A percentile compares a stretch with the other conserved stretches of the same genome.
phyloP scores from a whole-genome alignment of 2,888 invertebrate genomes.

The Gasteruption jaculator region DNA sequence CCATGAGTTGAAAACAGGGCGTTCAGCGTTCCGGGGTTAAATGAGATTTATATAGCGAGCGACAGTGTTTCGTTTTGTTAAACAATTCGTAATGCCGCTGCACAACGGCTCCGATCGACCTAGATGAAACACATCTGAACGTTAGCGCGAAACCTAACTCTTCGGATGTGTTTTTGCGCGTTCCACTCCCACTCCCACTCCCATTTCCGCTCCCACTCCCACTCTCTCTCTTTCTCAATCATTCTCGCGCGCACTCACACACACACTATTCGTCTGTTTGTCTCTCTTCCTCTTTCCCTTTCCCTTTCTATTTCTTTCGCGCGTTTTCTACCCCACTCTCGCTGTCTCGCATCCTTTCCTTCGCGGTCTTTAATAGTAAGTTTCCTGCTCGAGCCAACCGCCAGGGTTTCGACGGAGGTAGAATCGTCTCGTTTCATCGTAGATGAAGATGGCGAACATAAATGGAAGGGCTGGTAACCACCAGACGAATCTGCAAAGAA shows the following conservation, averaged over 20 bases:
- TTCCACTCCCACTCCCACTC: too few relatives aligned
- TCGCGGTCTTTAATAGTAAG: conserved; percentile 78
- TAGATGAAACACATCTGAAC: too few relatives aligned
- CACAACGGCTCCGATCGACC: too few relatives aligned
- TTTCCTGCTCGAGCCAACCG: conserved; percentile 98
- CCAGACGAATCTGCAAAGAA: conserved; percentile 83
- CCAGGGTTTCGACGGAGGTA: conserved; percentile 96
- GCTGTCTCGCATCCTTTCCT: conserved; percentile 29
- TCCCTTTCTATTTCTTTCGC: conserved; percentile 18
- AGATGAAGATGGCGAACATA: conserved; percentile 97
- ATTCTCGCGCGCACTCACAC: conserved; percentile 10
- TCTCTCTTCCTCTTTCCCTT: too few relatives aligned
- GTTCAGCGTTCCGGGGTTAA: conserved; percentile 44
- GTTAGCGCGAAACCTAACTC: too few relatives aligned
- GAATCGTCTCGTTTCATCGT: conserved; percentile 97
- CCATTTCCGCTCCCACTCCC: conserved; percentile 8
- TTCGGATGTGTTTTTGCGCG: too few relatives aligned
- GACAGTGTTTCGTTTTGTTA: too few relatives aligned
- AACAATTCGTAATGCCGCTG: conserved; percentile 4
- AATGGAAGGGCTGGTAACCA: conserved; percentile 98
- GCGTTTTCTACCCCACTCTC: conserved; percentile 20
- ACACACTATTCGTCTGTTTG: conserved; percentile 16
- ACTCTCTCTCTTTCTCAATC: background rate
- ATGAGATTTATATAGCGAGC: conserved; percentile 40
- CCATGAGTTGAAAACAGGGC: conserved; percentile 40